Evolutionary conservation across 2,797 vertebrate species (phyloP), one percentile per base, ranked within the genome.

Genomic region (Buphagus erythrorhynchus): DNA sequence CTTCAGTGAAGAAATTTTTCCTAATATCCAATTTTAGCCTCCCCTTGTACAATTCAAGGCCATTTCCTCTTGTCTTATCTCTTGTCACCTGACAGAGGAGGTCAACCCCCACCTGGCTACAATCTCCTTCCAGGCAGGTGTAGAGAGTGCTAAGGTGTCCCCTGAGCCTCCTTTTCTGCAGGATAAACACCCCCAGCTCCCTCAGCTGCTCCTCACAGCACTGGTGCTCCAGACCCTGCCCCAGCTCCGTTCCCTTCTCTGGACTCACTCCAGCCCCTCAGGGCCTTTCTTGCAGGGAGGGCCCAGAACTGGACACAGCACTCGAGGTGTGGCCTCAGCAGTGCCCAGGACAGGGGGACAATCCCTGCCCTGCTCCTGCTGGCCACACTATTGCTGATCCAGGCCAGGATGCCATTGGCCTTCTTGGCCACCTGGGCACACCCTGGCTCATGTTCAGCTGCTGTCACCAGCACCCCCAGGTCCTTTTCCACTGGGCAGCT

Each of bases 111-210:
- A 49, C 16, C 5, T 25, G 11, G 5, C 16, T 2, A 43, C 18
- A 63, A 1, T 1, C 51, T 38, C 38, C 11, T 58, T 51, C 1
- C 24, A 51, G 49, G n/a, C 4, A 28, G 8, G 1, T 29, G 5
- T 19, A 20, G 26, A 16, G 42, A 78, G 0, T 0, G 0, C 11
- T 24, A 22, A 42, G 10, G 5, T 46, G 11, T 0, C 6, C 5
- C 16, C 10, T 49, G 22, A 78, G 7, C 16, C 22, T 57, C 35
- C 33, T 48, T 61, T 68, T 33, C 13, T 31, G 7, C 7, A 11
- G 26, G 14, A 1, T 13, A 4, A 77, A 26, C 25, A 35, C 2
- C 2, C 33, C 9, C 35, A 86, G 40, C 16, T 54, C 29, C 48
- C 20, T 86, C 65, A 54, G 35, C 14, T 7, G 6, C 31, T 48